A percentile compares a stretch with the other conserved stretches of the same genome.
Evolutionary conservation across 2,797 vertebrate species (phyloP).

Genomic region (Benthosema pterotum): DNA sequence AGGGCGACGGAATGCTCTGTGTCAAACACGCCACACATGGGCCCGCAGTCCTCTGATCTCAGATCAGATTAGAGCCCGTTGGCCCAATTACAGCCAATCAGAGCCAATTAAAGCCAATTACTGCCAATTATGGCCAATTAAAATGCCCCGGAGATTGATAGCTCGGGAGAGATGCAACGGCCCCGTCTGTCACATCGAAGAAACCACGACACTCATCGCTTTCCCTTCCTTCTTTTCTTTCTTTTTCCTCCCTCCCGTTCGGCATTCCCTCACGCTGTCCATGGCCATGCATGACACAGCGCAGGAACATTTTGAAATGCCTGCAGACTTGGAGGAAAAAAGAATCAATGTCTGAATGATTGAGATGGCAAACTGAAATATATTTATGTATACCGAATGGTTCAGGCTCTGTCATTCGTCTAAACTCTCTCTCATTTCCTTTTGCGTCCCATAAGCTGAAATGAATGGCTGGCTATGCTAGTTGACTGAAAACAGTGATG

Average conservation of each 20-base stretch:
- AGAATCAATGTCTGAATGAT: slow-evolving; percentile 24
- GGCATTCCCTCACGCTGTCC: slow-evolving; percentile 41
- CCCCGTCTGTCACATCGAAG: slow-evolving; percentile 63
- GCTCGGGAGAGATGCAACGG: slow-evolving; percentile 60
- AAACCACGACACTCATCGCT: slow-evolving; percentile 53
- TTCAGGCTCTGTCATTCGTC: background rate
- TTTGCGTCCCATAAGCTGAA: slow-evolving; percentile 32
- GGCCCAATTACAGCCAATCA: slow-evolving; percentile 77
- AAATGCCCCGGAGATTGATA: slow-evolving; percentile 74
- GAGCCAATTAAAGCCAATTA: slow-evolving; percentile 75
- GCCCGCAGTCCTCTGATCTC: slow-evolving; percentile 67
- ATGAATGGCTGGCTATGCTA: slow-evolving; percentile 36
- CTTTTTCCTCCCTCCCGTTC: background rate
- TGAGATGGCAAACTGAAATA: slow-evolving; percentile 19
- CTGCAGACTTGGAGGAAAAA: slow-evolving; percentile 43
- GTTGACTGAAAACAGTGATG: slow-evolving; percentile 18
- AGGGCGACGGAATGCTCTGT: slow-evolving; percentile 64
- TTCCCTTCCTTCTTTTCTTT: slow-evolving; percentile 11
- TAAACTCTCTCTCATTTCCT: slow-evolving; percentile 2
- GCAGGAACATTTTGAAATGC: slow-evolving; percentile 39
- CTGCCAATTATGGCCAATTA: slow-evolving; percentile 73
- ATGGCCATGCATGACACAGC: slow-evolving; percentile 31
- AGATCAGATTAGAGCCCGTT: slow-evolving; percentile 72
- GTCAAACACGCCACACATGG: slow-evolving; percentile 66
- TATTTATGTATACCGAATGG: slow-evolving; percentile 20